Evolutionary conservation across 2,797 vertebrate genomes (phyloP).

Genomic region (Coracias cyanogaster): DNA sequence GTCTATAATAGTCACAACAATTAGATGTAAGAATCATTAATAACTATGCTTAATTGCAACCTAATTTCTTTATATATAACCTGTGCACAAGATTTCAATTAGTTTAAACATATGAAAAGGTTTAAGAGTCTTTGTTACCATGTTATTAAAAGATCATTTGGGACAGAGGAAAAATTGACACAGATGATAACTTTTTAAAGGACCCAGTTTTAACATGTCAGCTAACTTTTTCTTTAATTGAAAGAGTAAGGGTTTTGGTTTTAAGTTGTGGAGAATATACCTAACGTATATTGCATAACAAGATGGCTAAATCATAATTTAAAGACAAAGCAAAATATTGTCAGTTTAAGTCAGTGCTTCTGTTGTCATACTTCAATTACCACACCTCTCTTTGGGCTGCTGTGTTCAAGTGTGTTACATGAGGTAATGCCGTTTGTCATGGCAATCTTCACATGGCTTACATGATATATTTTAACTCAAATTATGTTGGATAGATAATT

Average conservation of each 20-base stretch:
- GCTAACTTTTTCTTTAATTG: background rate
- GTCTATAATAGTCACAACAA: slow-evolving; percentile 55
- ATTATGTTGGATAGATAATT: background rate
- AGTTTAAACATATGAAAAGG: slow-evolving; percentile 53
- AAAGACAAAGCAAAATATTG: background rate
- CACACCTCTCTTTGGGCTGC: background rate
- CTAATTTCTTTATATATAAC: slow-evolving; percentile 69
- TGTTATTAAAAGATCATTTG: slow-evolving; percentile 57
- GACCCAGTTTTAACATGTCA: background rate
- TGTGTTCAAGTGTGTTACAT: rapidly evolving
- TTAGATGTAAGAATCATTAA: slow-evolving; percentile 59
- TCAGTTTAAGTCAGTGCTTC: background rate
- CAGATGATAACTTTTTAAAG: slow-evolving; percentile 37
- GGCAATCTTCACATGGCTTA: background rate
- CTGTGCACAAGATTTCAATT: slow-evolving; percentile 57
- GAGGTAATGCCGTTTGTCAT: background rate
- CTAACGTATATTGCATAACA: background rate
- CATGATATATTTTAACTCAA: background rate
- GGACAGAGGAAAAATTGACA: slow-evolving; percentile 35
- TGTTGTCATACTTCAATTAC: background rate
- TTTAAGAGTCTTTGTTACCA: slow-evolving; percentile 33
- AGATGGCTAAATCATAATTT: background rate
- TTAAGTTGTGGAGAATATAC: background rate
- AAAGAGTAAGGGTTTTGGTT: background rate
- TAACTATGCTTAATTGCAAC: slow-evolving; percentile 66